Conservation (phyloP, 2,113 vertebrate species). For the Phalacrocorax brasilianus region DNA sequence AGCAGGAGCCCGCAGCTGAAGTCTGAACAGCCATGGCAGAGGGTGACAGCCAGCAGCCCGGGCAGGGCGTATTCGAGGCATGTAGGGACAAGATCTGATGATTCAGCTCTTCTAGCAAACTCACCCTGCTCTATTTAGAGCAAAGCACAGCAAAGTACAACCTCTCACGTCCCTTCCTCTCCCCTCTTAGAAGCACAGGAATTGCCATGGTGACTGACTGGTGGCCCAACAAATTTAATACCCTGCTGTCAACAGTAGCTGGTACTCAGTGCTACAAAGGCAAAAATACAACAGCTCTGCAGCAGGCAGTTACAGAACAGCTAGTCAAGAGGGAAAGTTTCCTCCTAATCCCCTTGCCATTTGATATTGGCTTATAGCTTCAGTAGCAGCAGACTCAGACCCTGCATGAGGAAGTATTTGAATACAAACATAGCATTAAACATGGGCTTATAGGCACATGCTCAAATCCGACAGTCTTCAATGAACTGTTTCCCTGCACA, state of each 20-base stretch:
- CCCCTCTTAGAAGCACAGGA: not conserved
- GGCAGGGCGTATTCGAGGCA: fast-evolving
- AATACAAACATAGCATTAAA: not conserved
- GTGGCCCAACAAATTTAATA: not conserved
- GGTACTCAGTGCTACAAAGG: not conserved
- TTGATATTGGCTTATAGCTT: not conserved
- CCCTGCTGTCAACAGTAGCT: not conserved
- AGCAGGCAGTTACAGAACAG: not conserved
- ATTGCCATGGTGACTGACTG: not conserved
- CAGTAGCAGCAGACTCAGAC: not conserved
- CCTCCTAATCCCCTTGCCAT: not conserved
- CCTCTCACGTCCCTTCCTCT: not conserved
- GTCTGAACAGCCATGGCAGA: not conserved
- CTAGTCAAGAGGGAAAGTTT: not conserved
- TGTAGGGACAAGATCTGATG: not conserved
- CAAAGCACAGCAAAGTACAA: not conserved
- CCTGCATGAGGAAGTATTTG: fast-evolving
- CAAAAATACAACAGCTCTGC: not conserved
- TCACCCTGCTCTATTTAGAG: not conserved
- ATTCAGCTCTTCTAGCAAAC: not conserved
- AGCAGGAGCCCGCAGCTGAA: not conserved
- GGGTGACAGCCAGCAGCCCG: not conserved
- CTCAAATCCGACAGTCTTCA: not conserved
- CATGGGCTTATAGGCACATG: fast-evolving
- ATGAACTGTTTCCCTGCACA: not conserved